Evolutionary conservation across 2,888 invertebrate genomes (phyloP).

Genomic region (Ectobius pallidus): DNA sequence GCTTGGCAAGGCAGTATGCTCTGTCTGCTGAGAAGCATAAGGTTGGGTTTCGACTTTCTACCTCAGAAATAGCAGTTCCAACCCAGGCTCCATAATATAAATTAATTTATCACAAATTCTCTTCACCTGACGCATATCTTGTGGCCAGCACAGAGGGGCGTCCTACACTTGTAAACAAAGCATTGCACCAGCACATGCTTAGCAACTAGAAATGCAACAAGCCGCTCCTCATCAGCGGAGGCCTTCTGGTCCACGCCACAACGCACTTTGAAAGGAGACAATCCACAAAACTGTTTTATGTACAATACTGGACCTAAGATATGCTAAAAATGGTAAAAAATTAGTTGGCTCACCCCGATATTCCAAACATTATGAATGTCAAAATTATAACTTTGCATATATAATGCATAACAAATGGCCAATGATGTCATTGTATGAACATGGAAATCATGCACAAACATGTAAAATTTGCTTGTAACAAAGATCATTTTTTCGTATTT

Average conservation of each 20-base stretch:
- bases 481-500: conserved; percentile 37
- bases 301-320: conserved; percentile 34
- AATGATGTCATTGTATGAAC: conserved; percentile 38
- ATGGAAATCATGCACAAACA: conserved; percentile 40
- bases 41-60: too few species aligned
- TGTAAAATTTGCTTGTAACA: conserved; percentile 41
- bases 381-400: conserved; percentile 38
- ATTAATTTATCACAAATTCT: background rate
- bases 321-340: conserved; percentile 44
- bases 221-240: conserved; percentile 28
- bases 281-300: conserved; percentile 23
- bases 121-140: background rate
- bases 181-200: conserved; percentile 16
- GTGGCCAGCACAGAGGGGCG: background rate
- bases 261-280: conserved; percentile 5
- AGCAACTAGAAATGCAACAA: conserved; percentile 18
- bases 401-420: conserved; percentile 43
- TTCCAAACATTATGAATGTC: conserved; percentile 38
- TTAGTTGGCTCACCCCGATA: conserved; percentile 33
- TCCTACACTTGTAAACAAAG: too few species aligned
- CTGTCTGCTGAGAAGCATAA: too few species aligned
- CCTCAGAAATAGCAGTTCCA: too few species aligned
- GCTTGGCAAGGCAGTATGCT: too few species aligned
- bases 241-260: conserved; percentile 12
- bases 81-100: background rate